Base-by-base conservation (phyloP, 1,140 invertebrate species). In the Oryctes rhinoceros region DNA sequence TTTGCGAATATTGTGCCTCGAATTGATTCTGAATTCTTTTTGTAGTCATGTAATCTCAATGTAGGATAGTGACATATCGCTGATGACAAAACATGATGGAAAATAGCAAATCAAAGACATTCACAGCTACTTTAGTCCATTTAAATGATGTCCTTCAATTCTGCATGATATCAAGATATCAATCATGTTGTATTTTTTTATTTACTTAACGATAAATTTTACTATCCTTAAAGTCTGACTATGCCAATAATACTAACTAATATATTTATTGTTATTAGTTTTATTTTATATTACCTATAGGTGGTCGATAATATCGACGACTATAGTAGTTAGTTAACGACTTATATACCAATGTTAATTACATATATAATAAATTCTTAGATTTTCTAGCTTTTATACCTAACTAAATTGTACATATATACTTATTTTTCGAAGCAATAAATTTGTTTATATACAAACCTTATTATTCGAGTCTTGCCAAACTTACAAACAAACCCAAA, bases 261-360 rank as follows among this genome's bases (percentile, higher is more conserved):
- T 24, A 71, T 71, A 71, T 71, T 71, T 71, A 71, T 71, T 71
- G 65, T 71, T 71, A 71, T 24, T 71, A 71, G 65, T 71, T 71
- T 35, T 24, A 24, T 71, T 71, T 71, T 71, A 71, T 71, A 71
- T 67, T 53, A 67, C 24, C 10, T 67, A 35, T 71, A 71, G 20
- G 7, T 35, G 11, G 10, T 71, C 35, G 20, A 76, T 39, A 47
- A 47, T 47, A 49, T 49, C 37, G 35, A 76, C 30, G 47, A 76
- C 75, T 76, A 76, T 47, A 47, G 39, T 30, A 15, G 47, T 47
- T 47, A 30, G 18, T 76, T 18, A 48, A 47, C 75, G 44, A 48
- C 39, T 76, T 76, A 44, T 76, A 76, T 76, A 76, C 75, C 75
- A 76, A 76, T 76, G 75, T 76, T 76, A 76, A 76, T 37, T 76